A percentile compares a stretch with the other conserved stretches of the same genome.
These are phyloP conservation scores for Xestia rhomboidea DNA, from an alignment of 2,888 invertebrate genomes.

Conservation along the genomic window DNA sequence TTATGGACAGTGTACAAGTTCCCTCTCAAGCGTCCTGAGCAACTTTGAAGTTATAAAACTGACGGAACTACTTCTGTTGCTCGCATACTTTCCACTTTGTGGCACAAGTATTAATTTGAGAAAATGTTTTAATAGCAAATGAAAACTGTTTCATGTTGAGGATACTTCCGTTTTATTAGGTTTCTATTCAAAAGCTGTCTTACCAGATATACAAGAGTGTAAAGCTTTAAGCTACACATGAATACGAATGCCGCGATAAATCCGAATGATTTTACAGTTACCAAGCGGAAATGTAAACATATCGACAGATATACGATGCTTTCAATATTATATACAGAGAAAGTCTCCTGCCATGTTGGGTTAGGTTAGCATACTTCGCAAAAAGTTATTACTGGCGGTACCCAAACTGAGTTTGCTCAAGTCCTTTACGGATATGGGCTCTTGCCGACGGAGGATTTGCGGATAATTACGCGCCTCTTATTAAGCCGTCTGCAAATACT, in stretches of 20 bases:
- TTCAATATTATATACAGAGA: conserved; percentile 66
- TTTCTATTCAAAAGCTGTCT: conserved; percentile 48
- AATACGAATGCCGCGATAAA: conserved; percentile 51
- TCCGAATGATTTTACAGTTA: conserved; percentile 68
- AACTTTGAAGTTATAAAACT: conserved; percentile 38
- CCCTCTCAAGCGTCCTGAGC: conserved; percentile 8
- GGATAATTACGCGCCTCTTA: conserved; percentile 84
- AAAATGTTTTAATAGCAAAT: conserved; percentile 45
- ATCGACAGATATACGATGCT: conserved; percentile 61
- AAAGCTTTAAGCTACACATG: conserved; percentile 46
- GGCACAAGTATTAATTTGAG: conserved; percentile 40
- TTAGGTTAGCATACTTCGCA: conserved; percentile 73
- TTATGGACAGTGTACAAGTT: conserved; percentile 25
- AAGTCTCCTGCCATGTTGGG: conserved; percentile 64
- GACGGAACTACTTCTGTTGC: conserved; percentile 29
- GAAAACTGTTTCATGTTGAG: conserved; percentile 19
- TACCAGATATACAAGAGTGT: conserved; percentile 38
- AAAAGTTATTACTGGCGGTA: conserved; percentile 78
- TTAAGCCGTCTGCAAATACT: conserved; percentile 84
- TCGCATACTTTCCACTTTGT: conserved; percentile 30
- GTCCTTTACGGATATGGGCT: conserved; percentile 79
- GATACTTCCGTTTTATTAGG: conserved; percentile 40
- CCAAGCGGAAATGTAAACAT: conserved; percentile 66
- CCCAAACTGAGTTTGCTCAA: conserved; percentile 80
- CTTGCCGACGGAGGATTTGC: conserved; percentile 76